Base-by-base conservation (phyloP, 2,113 vertebrate genomes). In the Circaetus gallicus region DNA sequence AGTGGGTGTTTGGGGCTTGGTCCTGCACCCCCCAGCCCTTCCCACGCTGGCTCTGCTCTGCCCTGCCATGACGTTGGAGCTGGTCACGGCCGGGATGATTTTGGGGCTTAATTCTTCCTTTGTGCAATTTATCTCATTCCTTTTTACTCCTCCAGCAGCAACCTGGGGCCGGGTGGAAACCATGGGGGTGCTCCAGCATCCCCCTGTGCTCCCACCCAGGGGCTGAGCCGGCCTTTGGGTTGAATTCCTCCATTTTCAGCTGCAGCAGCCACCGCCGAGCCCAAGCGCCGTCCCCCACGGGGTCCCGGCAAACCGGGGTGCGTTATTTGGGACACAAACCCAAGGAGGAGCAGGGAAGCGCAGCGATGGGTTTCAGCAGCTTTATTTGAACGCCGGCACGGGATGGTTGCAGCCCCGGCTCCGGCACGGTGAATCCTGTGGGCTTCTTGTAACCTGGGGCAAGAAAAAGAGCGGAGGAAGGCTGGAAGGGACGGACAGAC, bases 31-130 rank as follows among this genome's bases (percentile, higher is more conserved):
- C 31, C 38, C 28, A 2, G 26, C n/a, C 9, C 20, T 36, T 32
- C 72, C 32, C 38, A 4, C 2, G 1, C 38, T 7, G 1, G 31
- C 32, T 61, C 2, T 0, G 1, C 0, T 38, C 38, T 28, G 16
- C 66, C 11, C 47, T 11, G 13, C 28, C 2, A 4, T 1, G 7
- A n/a, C 2, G 2, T 5, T 21, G 21, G 16, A 55, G 28, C 50
- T 14, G 42, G 43, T 18, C 66, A 5, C 1, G 5, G 2, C 36
- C 3, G 2, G 21, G 31, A 7, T 16, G 10, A 17, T 14, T 74
- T 65, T 3, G 67, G 61, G 28, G 7, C 3, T 66, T 6, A 34
- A 53, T 81, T 36, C 34, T 6, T 40, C 40, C 38, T 66, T 36
- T 38, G 25, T 16, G 53, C 24, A 2, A 7, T 73, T 59, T 24